Base-by-base conservation (phyloP, 2,797 vertebrate genomes). In the Diceros bicornis region DNA sequence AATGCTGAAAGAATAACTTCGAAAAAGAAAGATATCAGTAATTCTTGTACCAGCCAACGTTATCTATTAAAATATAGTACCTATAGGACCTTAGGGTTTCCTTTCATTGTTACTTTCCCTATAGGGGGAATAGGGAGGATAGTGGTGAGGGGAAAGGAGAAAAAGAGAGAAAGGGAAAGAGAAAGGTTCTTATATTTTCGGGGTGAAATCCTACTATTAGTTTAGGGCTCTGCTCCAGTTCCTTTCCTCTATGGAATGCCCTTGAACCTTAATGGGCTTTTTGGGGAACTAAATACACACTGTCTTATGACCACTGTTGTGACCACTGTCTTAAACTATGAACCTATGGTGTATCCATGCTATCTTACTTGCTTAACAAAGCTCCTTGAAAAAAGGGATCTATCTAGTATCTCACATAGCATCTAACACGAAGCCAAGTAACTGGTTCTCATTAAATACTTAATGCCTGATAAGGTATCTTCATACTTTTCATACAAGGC, bases 1-100 rank as follows among this genome's bases (percentile, higher is more conserved):
- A 92, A 96, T 57, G 29, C 3, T 85, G n/a, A 37, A 86, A 94
- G 86, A 69, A 91, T 71, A 77, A 82, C 57, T 93, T 74, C n/a
- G 55, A 71, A 89, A 75, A 74, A 41, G 21, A 83, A 94, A 14
- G 16, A 61, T 4, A 77, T n/a, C 25, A 96, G 14, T 25, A 72
- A 72, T 89, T 83, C 61, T 86, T 89, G 47, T 66, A 44, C 7
- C 17, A 81, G 71, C 18, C 64, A 95, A 81, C 27, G 77, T 8
- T 47, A 25, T 27, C 41, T 88, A 81, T 61, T 62, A 64, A 93
- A 95, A 68, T 25, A 71, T 0, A 69, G 71, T 20, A 83, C 29
- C 47, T 64, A 21, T 0, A 59, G 13, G 72, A 64, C 37, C 59
- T 52, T 47, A 75, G 62, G 75, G 25, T 84, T 91, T 82, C 55